Base-by-base conservation (phyloP, 2,888 invertebrate species). In the Apotomis capreana region DNA sequence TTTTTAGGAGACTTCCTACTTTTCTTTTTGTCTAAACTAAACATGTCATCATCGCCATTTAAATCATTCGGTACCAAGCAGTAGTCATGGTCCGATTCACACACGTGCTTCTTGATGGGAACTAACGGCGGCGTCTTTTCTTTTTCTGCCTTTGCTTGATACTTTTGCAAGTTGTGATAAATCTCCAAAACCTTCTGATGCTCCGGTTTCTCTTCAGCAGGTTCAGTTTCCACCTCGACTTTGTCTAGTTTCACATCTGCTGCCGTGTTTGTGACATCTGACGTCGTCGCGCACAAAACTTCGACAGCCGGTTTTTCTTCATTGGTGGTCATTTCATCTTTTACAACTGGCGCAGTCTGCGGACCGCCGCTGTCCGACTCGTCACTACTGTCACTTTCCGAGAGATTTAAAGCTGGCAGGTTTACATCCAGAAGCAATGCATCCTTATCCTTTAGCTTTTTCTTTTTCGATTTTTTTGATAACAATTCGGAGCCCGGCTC, bases 381-480 rank as follows among this genome's bases (percentile, higher is more conserved):
- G 73, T 95, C 95, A 78, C 96, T 96, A 76, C 96, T 96, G 79
- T 97, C 97, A 84, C 97, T 97, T 81, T 97, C 97, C 0, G 97
- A 97, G 57, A 97, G 92, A 92, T 97, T 97, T 57, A 97, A 90
- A 3, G 96, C 97, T 3, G 97, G 97, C 69, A 97, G 90, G 89
- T 97, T 93, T 5, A 93, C 93, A 84, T 93, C 94, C 76, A 94
- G 79, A 73, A 94, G 80, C 76, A 94, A 84, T 64, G 92, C 88
- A 82, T 93, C 93, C 78, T 93, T 93, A 74, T 92, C 90, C 83
- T 89, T 92, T 64, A 83, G 76, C 80, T 92, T 93, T 79, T 93
- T 93, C 79, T 92, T 93, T 80, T 90, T 94, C 49, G 83, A 82
- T 78, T 91, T 93, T 80, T 94, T 94, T 44, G 89, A 86, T 74